phyloP scores from a whole-genome alignment of 2,797 vertebrate genomes.

The Xiphorhynchus erythropygius region DNA sequence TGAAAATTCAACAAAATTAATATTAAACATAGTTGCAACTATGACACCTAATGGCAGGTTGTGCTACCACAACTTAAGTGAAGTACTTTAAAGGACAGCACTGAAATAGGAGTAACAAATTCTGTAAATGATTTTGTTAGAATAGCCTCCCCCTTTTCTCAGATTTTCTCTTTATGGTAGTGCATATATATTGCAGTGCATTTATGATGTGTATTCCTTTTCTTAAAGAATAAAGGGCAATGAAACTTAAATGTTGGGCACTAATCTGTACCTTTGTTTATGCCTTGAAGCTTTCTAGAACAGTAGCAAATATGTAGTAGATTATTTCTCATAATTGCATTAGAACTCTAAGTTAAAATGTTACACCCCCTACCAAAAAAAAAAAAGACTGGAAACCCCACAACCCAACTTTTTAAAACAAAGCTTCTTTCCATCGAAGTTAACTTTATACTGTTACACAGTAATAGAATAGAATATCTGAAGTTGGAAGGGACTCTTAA shows the following conservation, averaged over 20 bases:
- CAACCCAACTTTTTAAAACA: not conserved
- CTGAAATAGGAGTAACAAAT: not conserved
- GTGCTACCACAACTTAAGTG: not conserved
- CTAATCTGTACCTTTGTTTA: not conserved
- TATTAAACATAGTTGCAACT: not conserved
- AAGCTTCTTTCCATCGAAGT: not conserved
- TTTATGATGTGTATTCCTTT: not conserved
- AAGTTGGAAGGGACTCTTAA: not conserved
- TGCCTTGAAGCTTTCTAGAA: not conserved
- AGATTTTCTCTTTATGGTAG: not conserved
- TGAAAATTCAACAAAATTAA: not conserved
- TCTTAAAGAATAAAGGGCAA: not conserved
- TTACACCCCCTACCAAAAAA: fast-evolving
- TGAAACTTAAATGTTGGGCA: not conserved
- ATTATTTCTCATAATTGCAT: not conserved
- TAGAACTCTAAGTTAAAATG: not conserved
- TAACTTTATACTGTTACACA: not conserved
- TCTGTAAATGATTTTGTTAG: not conserved
- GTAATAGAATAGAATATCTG: not conserved
- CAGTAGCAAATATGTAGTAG: not conserved
- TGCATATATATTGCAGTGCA: not conserved
- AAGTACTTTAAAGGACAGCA: not conserved
- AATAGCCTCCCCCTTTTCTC: not conserved
- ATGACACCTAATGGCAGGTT: conserved; percentile 34
- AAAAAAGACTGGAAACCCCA: not conserved